Evolutionary conservation across 2,113 vertebrate genomes (phyloP), one percentile per base, ranked within the genome.

Genomic region (Vidua chalybeata): DNA sequence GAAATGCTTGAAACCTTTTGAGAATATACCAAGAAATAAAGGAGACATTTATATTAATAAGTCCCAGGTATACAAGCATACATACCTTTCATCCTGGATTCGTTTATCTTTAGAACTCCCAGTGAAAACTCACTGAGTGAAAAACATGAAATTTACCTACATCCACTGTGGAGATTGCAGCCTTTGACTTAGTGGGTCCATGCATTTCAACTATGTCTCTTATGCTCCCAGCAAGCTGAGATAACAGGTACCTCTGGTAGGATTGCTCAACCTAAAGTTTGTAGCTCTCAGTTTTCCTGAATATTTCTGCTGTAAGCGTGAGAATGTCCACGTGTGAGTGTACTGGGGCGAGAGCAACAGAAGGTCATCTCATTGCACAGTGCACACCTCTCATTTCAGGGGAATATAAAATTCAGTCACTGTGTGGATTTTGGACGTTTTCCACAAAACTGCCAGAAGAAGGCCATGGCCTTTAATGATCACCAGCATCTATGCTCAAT

Each of bases 401-500:
- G 51, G 37, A 96, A 81, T 94, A 80, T 93, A 93, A 97, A 97
- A 97, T 95, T 95, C 67, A 92, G 87, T 66, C 28, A 27, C 55
- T 92, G 41, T 93, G 63, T 87, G 46, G 33, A 63, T 95, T 96
- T 95, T 97, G 96, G 97, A 94, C 4, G 1, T 58, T 67, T 95
- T 97, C 96, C 97, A 97, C 75, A 95, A 90, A 96, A 68, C 95
- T 96, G 96, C 90, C 94, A 94, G 94, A 89, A 95, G 94, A 84
- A 91, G 90, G 71, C 66, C 16, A 19, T 62, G 59, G 93, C 88
- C 96, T 97, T 96, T 97, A 97, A 97, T 97, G 96, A 98, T 98
- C 94, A 92, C 95, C 89, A 90, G 62, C 80, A 93, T 95, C 85
- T 91, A 46, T 90, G 96, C 89, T 97, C 97, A 96, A 61, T 96